A percentile compares a stretch with the other conserved stretches of the same genome.
These are phyloP conservation scores for Eubasilissa splendida DNA, from an alignment of 2,888 invertebrate genomes.

Conservation along the genomic window DNA sequence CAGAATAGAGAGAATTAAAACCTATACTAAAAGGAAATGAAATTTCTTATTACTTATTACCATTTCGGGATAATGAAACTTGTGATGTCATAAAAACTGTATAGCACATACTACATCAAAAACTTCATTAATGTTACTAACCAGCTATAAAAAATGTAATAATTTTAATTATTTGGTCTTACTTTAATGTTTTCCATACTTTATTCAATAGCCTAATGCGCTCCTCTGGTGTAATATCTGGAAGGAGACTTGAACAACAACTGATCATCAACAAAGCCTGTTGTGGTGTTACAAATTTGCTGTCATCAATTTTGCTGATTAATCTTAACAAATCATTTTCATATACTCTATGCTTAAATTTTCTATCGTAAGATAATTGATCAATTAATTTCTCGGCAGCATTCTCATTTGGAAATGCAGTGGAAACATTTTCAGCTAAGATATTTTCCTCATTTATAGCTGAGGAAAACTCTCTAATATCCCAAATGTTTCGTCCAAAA, in stretches of 20 bases:
- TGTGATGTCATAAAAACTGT: no score
- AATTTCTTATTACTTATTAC: no score
- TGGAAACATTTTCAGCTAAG: neutral
- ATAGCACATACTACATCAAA: no score
- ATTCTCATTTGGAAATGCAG: constrained; percentile 3
- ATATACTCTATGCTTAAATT: constrained; percentile 68
- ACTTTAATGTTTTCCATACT: constrained; percentile 27
- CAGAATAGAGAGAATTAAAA: no score
- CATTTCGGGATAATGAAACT: no score
- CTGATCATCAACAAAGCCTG: constrained; percentile 71
- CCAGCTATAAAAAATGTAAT: neutral
- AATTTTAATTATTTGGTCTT: neutral
- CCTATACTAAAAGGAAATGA: no score
- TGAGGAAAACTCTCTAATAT: constrained; percentile 13
- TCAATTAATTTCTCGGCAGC: constrained; percentile 17
- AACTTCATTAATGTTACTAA: neutral
- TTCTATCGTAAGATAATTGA: constrained; percentile 60
- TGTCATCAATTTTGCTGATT: constrained; percentile 65
- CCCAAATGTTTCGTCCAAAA: neutral
- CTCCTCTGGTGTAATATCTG: constrained; percentile 67
- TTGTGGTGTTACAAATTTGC: constrained; percentile 67
- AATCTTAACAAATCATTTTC: constrained; percentile 68
- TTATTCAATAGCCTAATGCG: constrained; percentile 68
- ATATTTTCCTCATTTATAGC: constrained; percentile 10
- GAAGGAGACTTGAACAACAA: constrained; percentile 73